A percentile compares a stretch with the other conserved stretches of the same genome.
These are phyloP conservation scores for Phenganax marumi DNA, from an alignment of 92 coral and sea anemone genomes.

Conservation along the genomic window DNA sequence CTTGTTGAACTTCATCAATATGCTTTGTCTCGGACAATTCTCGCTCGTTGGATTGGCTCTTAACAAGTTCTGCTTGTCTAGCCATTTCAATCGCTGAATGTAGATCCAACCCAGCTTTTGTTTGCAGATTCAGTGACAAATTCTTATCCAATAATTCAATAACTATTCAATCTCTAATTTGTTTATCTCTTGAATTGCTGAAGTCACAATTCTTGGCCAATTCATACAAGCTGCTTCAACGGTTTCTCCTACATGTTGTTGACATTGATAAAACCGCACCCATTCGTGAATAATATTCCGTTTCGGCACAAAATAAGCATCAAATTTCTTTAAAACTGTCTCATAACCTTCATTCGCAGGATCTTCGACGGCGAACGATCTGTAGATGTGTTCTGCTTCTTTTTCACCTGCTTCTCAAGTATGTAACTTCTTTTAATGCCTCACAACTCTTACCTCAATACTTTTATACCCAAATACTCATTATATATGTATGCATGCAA, in stretches of 20 bases:
- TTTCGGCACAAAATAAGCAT: slow-evolving; percentile 42
- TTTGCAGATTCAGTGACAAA: slow-evolving; percentile 42
- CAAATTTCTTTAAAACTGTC: slow-evolving; percentile 35
- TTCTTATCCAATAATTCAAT: slow-evolving; percentile 51
- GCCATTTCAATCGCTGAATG: slow-evolving; percentile 48
- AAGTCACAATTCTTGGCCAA: slow-evolving; percentile 42
- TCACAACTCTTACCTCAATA: too few relatives aligned
- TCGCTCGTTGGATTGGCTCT: slow-evolving; percentile 47
- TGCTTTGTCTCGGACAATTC: slow-evolving; percentile 24
- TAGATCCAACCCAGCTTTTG: slow-evolving; percentile 48
- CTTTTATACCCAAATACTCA: too few relatives aligned
- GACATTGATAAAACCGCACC: slow-evolving; percentile 24
- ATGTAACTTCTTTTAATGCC: too few relatives aligned
- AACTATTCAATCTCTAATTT: slow-evolving; percentile 55
- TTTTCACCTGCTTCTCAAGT: too few relatives aligned
- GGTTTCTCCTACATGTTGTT: slow-evolving; percentile 30
- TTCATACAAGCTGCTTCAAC: slow-evolving; percentile 42
- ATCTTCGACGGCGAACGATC: neutral
- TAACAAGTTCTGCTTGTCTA: slow-evolving; percentile 52
- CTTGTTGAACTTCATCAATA: slow-evolving; percentile 37
- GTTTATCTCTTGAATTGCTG: slow-evolving; percentile 31
- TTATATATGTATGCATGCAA: too few relatives aligned
- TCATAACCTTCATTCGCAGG: slow-evolving; percentile 2
- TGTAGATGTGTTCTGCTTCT: neutral
- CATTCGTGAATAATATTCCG: slow-evolving; percentile 51